Evolutionary conservation across 1,140 invertebrate genomes (phyloP).

Genomic region (Aphelenchoides besseyi): DNA sequence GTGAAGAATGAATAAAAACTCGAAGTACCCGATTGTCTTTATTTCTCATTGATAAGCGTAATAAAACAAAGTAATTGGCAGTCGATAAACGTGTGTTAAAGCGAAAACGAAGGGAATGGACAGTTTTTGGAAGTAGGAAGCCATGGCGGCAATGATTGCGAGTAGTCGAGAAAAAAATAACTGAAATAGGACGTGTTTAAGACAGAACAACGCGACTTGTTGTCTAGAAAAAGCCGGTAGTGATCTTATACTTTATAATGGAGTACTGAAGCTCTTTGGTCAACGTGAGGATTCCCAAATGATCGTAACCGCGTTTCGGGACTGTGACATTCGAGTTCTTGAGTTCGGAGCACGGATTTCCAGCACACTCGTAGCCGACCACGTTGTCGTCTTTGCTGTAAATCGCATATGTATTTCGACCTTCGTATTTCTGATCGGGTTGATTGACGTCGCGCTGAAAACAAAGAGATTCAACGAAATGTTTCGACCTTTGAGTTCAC

Average conservation of each 20-base stretch:
- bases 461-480: slow-evolving; percentile 28
- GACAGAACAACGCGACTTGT: no score
- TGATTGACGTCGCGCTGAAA: slow-evolving; percentile 30
- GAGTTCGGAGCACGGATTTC: slow-evolving; percentile 24
- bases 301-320: slow-evolving; percentile 13
- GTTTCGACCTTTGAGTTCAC: slow-evolving; percentile 25
- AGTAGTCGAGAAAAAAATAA: no score
- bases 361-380: slow-evolving; percentile 32
- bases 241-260: slow-evolving; percentile 15
- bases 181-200: no score
- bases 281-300: slow-evolving; percentile 21
- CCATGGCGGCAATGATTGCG: background rate
- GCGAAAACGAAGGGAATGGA: no score
- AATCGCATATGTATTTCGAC: slow-evolving; percentile 28
- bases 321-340: slow-evolving; percentile 41
- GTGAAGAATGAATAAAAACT: slow-evolving; percentile 23
- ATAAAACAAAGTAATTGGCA: background rate
- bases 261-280: slow-evolving; percentile 38
- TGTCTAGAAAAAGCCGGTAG: background rate
- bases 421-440: slow-evolving; percentile 23
- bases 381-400: slow-evolving; percentile 32
- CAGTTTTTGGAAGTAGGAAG: no score
- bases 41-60: background rate
- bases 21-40: background rate
- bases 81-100: no score